A percentile compares a stretch with the other conserved stretches of the same genome.
phyloP scores from a whole-genome alignment of 2,113 vertebrate species.

The Otis tarda region DNA sequence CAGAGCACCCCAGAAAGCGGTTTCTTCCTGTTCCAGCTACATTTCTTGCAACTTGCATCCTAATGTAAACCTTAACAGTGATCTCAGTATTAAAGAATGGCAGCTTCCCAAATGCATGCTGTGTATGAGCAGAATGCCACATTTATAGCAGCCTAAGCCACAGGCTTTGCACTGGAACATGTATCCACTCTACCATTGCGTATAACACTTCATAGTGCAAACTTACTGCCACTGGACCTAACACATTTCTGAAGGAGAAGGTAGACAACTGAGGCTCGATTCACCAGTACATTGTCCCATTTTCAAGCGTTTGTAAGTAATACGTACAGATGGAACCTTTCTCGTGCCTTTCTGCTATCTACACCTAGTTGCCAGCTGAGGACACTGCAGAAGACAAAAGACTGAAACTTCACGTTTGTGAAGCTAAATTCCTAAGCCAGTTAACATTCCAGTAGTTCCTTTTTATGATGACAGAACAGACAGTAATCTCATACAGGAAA shows the following conservation, averaged over 20 bases:
- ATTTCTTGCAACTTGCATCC: background rate
- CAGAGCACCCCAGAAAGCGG: background rate
- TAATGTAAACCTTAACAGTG: background rate
- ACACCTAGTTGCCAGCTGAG: background rate
- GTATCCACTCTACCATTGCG: fast-evolving
- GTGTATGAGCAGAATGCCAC: too few relatives aligned
- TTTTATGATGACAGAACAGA: background rate
- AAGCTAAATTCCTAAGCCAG: background rate
- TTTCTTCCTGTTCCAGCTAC: background rate
- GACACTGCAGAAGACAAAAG: background rate
- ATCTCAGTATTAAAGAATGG: background rate
- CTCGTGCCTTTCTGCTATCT: background rate
- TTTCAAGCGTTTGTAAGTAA: background rate
- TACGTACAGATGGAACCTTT: fast-evolving
- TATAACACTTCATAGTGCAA: background rate
- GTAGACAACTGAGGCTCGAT: background rate
- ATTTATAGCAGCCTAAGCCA: background rate
- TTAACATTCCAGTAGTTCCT: background rate
- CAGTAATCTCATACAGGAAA: background rate
- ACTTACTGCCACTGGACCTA: background rate
- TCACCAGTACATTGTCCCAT: background rate
- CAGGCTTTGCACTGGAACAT: background rate
- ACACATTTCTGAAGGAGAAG: background rate
- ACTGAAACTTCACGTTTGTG: background rate
- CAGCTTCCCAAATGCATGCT: background rate